These are phyloP conservation scores for Bombus waltoni DNA, from an alignment of 1,140 invertebrate genomes.

Conservation along the genomic window DNA sequence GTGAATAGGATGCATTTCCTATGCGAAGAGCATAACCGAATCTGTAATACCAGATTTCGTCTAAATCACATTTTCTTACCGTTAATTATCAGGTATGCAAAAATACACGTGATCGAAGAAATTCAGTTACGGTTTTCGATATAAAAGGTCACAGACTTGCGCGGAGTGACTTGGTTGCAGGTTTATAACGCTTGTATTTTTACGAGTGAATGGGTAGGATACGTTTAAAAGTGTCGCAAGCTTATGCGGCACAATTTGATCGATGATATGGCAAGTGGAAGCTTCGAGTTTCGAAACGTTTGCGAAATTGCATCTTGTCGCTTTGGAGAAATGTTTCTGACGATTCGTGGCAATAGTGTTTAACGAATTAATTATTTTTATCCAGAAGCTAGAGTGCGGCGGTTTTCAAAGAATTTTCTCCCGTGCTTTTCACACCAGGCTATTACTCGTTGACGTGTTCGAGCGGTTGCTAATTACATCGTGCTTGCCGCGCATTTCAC, in stretches of 20 bases:
- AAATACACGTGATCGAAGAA: too few species aligned
- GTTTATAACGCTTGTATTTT: background rate
- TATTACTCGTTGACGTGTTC: background rate
- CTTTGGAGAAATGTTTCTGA: background rate
- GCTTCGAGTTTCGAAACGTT: background rate
- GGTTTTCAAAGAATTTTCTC: background rate
- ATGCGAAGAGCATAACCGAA: too few species aligned
- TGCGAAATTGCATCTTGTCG: background rate
- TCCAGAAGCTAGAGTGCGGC: background rate
- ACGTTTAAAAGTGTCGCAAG: too few species aligned
- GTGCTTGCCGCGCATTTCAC: background rate
- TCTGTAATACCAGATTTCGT: background rate
- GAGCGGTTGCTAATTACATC: background rate
- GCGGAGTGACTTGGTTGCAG: too few species aligned
- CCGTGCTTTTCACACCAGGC: background rate
- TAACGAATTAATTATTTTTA: slow-evolving; percentile 1
- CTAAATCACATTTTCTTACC: background rate
- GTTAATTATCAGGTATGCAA: too few species aligned
- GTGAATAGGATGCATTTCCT: background rate
- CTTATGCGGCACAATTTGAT: background rate
- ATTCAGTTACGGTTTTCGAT: too few species aligned
- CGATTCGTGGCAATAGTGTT: too few species aligned
- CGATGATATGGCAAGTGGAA: background rate
- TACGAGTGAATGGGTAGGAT: background rate
- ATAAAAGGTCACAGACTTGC: too few species aligned